Evolutionary conservation across 1,140 invertebrate genomes (phyloP).

Genomic region (Pentalonia nigronervosa): DNA sequence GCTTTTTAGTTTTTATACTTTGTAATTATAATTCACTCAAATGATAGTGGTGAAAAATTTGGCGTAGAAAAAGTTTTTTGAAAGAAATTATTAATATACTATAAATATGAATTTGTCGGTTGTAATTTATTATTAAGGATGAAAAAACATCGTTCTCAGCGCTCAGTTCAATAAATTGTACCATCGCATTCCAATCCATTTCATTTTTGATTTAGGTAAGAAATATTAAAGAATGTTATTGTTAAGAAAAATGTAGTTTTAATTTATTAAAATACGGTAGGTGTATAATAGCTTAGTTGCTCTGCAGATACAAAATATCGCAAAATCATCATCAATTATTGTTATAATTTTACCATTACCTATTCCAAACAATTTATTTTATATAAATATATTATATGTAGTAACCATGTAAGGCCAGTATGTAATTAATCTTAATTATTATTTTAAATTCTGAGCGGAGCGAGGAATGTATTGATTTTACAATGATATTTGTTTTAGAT

Average conservation of each 20-base stretch:
- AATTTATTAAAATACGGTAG: not conserved
- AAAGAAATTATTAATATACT: not conserved
- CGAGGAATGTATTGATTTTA: too few species aligned
- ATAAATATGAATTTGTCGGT: not conserved
- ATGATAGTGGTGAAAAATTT: not conserved
- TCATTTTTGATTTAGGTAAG: not conserved
- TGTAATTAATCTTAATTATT: too few species aligned
- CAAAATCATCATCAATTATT: not conserved
- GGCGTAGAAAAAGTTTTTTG: not conserved
- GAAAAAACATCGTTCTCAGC: not conserved
- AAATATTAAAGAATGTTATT: not conserved
- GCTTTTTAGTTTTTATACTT: not conserved
- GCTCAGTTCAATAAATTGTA: not conserved
- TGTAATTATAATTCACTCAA: not conserved
- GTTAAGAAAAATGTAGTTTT: not conserved
- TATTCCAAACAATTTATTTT: not conserved
- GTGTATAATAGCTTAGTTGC: too few species aligned
- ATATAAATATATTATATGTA: too few species aligned
- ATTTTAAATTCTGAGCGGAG: too few species aligned
- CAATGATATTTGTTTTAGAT: too few species aligned
- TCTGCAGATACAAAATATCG: not conserved
- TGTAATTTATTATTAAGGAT: not conserved
- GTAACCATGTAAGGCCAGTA: too few species aligned
- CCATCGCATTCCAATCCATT: not conserved
- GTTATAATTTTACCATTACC: not conserved